A percentile compares a stretch with the other conserved stretches of the same genome.
Conservation (phyloP, 30 jellyfish, hydroid and myxozoan genomes). For the Turritopsis rubra region DNA sequence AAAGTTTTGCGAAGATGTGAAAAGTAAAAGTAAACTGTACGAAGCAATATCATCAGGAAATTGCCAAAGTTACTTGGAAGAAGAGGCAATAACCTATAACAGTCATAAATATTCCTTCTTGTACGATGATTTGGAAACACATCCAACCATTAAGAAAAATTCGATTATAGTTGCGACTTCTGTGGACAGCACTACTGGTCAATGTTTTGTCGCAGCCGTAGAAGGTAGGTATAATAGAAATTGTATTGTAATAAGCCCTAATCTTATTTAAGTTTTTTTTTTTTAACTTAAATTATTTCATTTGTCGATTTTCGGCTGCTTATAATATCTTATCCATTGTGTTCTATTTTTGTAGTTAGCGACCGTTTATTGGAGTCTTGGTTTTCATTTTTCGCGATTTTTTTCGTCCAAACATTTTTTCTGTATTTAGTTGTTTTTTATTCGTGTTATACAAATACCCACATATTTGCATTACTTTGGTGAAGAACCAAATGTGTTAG, state of each 20-base stretch:
- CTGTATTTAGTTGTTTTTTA: no score
- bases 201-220: not conserved
- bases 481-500: no score
- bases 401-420: no score
- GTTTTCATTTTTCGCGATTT: no score
- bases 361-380: no score
- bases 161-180: not conserved
- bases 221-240: not conserved
- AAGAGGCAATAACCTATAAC: not conserved
- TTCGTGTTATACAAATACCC: no score
- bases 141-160: not conserved
- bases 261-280: no score
- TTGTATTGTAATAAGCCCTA: not conserved
- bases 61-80: not conserved
- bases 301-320: no score
- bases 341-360: no score
- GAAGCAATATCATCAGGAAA: not conserved
- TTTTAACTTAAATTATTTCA: no score
- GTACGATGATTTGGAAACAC: not conserved
- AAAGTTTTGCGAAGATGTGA: not conserved
- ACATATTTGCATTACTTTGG: no score
- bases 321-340: no score
- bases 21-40: not conserved
- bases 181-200: not conserved
- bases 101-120: not conserved